phyloP scores from a whole-genome alignment of 1,140 invertebrate species.

The Laodelphax striatellus region DNA sequence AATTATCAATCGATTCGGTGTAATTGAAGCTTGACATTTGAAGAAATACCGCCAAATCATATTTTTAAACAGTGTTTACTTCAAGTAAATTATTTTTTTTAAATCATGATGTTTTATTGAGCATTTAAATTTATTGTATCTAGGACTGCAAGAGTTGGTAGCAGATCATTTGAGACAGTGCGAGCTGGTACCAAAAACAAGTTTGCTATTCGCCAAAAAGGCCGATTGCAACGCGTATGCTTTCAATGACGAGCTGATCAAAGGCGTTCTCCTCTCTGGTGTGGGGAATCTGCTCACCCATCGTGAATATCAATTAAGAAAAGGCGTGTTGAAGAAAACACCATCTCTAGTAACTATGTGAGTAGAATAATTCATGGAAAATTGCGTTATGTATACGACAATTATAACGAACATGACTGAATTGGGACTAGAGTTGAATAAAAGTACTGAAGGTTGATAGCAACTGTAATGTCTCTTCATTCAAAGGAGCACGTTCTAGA shows the following conservation, averaged over 20 bases:
- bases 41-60: no score
- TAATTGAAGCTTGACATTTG: no score
- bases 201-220: not conserved
- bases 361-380: not conserved
- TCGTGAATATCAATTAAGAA: not conserved
- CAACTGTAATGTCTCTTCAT: no score
- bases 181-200: not conserved
- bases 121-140: not conserved
- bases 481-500: no score
- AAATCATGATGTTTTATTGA: not conserved
- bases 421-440: not conserved
- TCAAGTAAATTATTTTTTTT: not conserved
- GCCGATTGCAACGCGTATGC: not conserved
- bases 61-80: no score
- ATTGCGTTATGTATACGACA: not conserved
- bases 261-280: not conserved
- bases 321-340: not conserved
- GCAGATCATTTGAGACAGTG: not conserved
- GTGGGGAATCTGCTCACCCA: conserved; percentile 20
- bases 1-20: no score
- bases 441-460: no score
- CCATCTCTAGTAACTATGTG: not conserved
- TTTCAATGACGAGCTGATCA: not conserved
- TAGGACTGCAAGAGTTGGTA: not conserved
- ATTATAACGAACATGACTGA: not conserved